Evolutionary conservation across 1,140 invertebrate genomes (phyloP).

Genomic region (Leguminivora glycinivorella): DNA sequence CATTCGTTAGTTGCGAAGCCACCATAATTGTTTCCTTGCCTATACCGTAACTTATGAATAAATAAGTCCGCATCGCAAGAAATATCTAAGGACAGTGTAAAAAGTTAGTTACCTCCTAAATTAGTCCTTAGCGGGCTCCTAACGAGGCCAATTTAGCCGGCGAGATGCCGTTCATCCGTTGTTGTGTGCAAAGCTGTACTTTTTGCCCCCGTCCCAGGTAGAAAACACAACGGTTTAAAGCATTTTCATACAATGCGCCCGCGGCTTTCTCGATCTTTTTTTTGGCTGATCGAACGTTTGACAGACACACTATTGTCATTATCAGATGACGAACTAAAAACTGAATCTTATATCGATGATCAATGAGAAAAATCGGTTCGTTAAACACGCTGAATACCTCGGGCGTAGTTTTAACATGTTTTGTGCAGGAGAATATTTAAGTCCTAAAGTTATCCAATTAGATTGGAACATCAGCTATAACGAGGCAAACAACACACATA

Average conservation of each 20-base stretch:
- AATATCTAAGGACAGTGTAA: constrained; percentile 53
- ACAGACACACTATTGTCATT: constrained; percentile 75
- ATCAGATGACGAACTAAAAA: constrained; percentile 71
- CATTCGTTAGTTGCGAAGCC: constrained; percentile 39
- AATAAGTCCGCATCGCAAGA: constrained; percentile 44
- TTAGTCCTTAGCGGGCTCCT: constrained; percentile 66
- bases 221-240: constrained; percentile 68
- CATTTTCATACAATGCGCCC: constrained; percentile 77
- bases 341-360: constrained; percentile 64
- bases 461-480: constrained; percentile 4
- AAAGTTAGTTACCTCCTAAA: constrained; percentile 69
- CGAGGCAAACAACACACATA: not conserved
- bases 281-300: constrained; percentile 69
- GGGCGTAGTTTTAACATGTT: constrained; percentile 11
- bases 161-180: constrained; percentile 60
- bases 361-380: constrained; percentile 62
- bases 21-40: constrained; percentile 39
- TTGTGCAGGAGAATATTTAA: constrained; percentile 19
- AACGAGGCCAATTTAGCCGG: constrained; percentile 68
- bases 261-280: constrained; percentile 70
- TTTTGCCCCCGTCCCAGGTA: constrained; percentile 71
- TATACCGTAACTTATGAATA: constrained; percentile 35
- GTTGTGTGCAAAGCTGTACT: constrained; percentile 68
- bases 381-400: constrained; percentile 46
- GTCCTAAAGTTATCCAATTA: constrained; percentile 15